Evolutionary conservation across 1,140 invertebrate genomes (phyloP), one percentile per base, ranked within the genome.

Genomic region (Apis laboriosa): DNA sequence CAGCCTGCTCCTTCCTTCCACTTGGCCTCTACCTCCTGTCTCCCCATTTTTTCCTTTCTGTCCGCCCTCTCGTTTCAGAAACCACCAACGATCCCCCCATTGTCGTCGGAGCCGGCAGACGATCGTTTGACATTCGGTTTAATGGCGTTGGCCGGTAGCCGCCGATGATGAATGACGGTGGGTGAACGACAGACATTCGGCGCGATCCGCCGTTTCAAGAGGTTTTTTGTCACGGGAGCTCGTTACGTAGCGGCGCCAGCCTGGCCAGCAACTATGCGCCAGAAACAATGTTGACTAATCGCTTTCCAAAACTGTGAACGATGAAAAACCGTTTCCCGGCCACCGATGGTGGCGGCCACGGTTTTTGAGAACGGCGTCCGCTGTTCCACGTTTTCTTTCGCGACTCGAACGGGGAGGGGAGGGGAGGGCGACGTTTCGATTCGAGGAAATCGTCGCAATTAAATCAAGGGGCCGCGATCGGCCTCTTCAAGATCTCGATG

Each of bases 81-180:
- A 24, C 68, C 66, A 15, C 67, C 67, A 77, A 43, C 34, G 34
- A 43, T 43, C 34, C 53, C 56, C 64, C 68, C 77, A 60, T 87
- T 84, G 78, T 87, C 81, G 34, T 43, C 34, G 34, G 61, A 77
- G 78, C 73, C 70, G 73, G 21, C 78, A 21, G 78, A 78, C 64
- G 78, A 85, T 82, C 78, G 58, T 77, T 75, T 80, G 79, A 77
- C 79, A 80, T 63, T 43, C 34, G 85, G 70, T 67, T 76, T 84
- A 86, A 88, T 84, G 83, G 83, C 70, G 55, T 43, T 34, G 71
- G 73, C 58, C 66, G 78, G 83, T 78, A 58, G 88, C 58, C 77
- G 74, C 4, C 88, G 84, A 92, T 92, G 92, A 92, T 92, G 89
- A 92, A 93, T 92, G 90, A 92, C 85, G 84, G 86, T 78, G 84